phyloP scores from a whole-genome alignment of 2,888 invertebrate species.

The Acanthosepion lycidas region DNA sequence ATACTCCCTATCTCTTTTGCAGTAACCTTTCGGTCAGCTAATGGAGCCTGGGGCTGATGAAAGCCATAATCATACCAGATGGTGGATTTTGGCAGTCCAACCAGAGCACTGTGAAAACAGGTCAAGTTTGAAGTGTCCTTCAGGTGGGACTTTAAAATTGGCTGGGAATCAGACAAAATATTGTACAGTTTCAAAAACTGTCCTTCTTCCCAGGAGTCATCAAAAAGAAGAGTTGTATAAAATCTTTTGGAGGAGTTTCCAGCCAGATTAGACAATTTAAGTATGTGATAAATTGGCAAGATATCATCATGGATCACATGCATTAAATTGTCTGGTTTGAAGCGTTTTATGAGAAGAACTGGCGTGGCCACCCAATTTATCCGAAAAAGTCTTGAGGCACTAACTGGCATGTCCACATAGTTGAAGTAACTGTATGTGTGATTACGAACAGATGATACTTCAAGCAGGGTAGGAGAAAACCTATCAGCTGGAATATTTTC shows the following conservation, averaged over 20 bases:
- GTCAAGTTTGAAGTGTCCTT: slow-evolving; percentile 55
- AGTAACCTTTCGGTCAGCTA: slow-evolving; percentile 59
- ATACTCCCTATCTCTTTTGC: slow-evolving; percentile 56
- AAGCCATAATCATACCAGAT: slow-evolving; percentile 78
- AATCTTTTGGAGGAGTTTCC: slow-evolving; percentile 47
- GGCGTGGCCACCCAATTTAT: slow-evolving; percentile 57
- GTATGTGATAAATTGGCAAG: slow-evolving; percentile 75
- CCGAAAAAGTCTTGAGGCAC: slow-evolving; percentile 55
- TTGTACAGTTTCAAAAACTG: slow-evolving; percentile 72
- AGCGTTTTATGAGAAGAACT: slow-evolving; percentile 73
- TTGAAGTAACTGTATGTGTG: slow-evolving; percentile 73
- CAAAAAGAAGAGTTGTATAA: slow-evolving; percentile 67
- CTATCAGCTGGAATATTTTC: slow-evolving; percentile 64
- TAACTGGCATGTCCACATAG: slow-evolving; percentile 69
- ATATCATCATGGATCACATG: slow-evolving; percentile 78
- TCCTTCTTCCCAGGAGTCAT: slow-evolving; percentile 67
- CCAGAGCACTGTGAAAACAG: slow-evolving; percentile 73
- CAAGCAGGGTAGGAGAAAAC: slow-evolving; percentile 65
- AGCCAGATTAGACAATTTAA: slow-evolving; percentile 60
- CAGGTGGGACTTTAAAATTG: slow-evolving; percentile 60
- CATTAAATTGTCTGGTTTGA: slow-evolving; percentile 78
- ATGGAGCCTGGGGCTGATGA: slow-evolving; percentile 74
- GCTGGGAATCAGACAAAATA: slow-evolving; percentile 65
- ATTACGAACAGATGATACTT: slow-evolving; percentile 73
- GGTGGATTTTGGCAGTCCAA: slow-evolving; percentile 74